These are phyloP conservation scores for Crotalus horridus DNA, from an alignment of 2,113 vertebrate species.

Conservation along the genomic window DNA sequence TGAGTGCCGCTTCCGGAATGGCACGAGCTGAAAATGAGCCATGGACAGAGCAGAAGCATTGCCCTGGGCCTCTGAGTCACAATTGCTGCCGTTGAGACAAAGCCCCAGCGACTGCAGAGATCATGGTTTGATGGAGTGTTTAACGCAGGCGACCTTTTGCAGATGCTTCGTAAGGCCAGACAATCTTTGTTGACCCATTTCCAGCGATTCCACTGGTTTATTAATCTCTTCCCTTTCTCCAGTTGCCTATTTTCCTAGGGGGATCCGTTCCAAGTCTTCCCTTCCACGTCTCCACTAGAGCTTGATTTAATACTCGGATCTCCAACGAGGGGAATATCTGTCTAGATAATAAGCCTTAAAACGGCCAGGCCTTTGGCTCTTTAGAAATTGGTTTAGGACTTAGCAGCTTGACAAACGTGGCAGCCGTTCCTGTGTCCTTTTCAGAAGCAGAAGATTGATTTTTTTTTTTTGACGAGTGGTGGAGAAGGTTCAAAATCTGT, in stretches of 20 bases:
- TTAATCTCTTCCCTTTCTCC: background rate
- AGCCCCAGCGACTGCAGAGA: background rate
- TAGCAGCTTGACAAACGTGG: rapidly evolving
- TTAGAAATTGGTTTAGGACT: conserved; percentile 5
- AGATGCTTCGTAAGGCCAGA: conserved; percentile 8
- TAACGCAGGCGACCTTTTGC: conserved; percentile 1
- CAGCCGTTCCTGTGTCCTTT: background rate
- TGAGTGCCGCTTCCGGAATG: conserved; percentile 13
- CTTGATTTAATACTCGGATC: conserved; percentile 17
- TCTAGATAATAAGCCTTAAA: background rate
- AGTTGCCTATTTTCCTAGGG: conserved; percentile 22
- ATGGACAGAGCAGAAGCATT: background rate
- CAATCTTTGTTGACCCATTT: background rate
- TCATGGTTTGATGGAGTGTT: background rate
- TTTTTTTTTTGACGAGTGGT: background rate
- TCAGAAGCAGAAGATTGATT: background rate
- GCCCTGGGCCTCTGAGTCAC: background rate
- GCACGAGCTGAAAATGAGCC: background rate
- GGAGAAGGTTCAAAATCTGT: background rate
- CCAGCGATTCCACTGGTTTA: background rate
- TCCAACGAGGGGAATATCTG: conserved; percentile 10
- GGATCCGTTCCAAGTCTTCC: conserved; percentile 28
- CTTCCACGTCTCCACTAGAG: background rate
- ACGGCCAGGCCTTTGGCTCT: conserved; percentile 5
- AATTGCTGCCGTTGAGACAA: background rate